These are phyloP conservation scores for Oxystoma pomonae DNA, from an alignment of 2,888 invertebrate species.

Conservation along the genomic window DNA sequence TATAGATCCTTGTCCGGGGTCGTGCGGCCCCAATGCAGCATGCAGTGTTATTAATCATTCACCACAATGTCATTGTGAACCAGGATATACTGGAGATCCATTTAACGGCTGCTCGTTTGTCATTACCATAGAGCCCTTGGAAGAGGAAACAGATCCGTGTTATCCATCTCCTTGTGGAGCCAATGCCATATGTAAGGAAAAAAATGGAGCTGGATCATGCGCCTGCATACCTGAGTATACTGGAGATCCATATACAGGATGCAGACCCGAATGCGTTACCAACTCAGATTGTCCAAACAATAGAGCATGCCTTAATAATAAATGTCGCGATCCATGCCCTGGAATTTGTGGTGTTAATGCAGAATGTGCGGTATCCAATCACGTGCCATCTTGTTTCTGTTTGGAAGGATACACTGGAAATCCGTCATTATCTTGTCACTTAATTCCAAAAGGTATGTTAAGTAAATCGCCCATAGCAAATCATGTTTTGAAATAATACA, in stretches of 20 bases:
- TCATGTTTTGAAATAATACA: background rate
- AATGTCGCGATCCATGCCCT: constrained; percentile 80
- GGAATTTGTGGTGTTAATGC: constrained; percentile 79
- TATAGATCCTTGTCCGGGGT: constrained; percentile 78
- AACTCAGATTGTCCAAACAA: constrained; percentile 76
- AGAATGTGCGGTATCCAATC: constrained; percentile 75
- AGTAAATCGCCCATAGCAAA: constrained; percentile 34
- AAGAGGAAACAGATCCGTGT: constrained; percentile 70
- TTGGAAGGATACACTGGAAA: constrained; percentile 75
- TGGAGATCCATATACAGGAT: constrained; percentile 84
- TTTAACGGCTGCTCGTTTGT: constrained; percentile 64
- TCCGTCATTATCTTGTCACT: constrained; percentile 54
- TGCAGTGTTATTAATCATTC: constrained; percentile 81
- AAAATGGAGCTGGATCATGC: constrained; percentile 79
- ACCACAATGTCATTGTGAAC: constrained; percentile 76
- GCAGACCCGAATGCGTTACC: constrained; percentile 80
- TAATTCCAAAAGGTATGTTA: constrained; percentile 40
- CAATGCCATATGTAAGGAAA: constrained; percentile 78
- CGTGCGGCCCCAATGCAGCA: constrained; percentile 73
- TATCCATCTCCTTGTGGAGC: constrained; percentile 84
- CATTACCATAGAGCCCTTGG: constrained; percentile 43
- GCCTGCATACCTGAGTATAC: constrained; percentile 76
- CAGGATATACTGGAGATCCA: constrained; percentile 80
- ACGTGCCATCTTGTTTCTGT: constrained; percentile 78
- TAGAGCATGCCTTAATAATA: constrained; percentile 78